phyloP scores from a whole-genome alignment of 1,140 invertebrate species.

The Andrena cerasifolii region DNA sequence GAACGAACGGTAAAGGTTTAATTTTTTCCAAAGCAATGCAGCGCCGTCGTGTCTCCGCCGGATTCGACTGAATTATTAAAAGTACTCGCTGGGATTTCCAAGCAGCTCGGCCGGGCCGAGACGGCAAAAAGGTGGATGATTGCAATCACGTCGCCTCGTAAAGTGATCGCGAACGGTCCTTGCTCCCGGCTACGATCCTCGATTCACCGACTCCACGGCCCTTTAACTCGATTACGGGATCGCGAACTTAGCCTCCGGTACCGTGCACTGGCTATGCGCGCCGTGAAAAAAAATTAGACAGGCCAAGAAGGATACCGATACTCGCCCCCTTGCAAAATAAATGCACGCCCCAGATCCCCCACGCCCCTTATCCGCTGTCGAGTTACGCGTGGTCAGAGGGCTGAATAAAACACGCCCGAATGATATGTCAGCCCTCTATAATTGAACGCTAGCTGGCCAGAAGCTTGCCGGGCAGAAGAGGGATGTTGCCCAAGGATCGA shows the following conservation, averaged over 20 bases:
- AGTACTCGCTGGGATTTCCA: conserved; percentile 53
- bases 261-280: too few species aligned
- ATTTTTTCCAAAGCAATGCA: conserved; percentile 34
- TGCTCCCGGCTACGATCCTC: conserved; percentile 8
- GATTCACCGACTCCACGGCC: conserved; percentile 12
- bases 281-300: conserved; percentile 28
- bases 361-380: not conserved
- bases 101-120: conserved; percentile 22
- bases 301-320: not conserved
- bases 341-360: not conserved
- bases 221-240: conserved; percentile 25
- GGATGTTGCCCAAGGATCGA: conserved; percentile 9
- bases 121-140: conserved; percentile 58
- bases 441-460: conserved; percentile 29
- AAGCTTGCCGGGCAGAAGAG: not conserved
- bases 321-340: conserved; percentile 23
- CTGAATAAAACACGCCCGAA: conserved; percentile 40
- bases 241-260: not conserved
- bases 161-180: conserved; percentile 58
- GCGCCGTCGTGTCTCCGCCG: conserved; percentile 22
- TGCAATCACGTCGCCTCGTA: conserved; percentile 67
- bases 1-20: not conserved
- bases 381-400: not conserved
- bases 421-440: conserved; percentile 43
- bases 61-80: conserved; percentile 54